These are phyloP conservation scores for Lasioglossum pauxillum DNA, from an alignment of 2,888 invertebrate species.

Conservation along the genomic window DNA sequence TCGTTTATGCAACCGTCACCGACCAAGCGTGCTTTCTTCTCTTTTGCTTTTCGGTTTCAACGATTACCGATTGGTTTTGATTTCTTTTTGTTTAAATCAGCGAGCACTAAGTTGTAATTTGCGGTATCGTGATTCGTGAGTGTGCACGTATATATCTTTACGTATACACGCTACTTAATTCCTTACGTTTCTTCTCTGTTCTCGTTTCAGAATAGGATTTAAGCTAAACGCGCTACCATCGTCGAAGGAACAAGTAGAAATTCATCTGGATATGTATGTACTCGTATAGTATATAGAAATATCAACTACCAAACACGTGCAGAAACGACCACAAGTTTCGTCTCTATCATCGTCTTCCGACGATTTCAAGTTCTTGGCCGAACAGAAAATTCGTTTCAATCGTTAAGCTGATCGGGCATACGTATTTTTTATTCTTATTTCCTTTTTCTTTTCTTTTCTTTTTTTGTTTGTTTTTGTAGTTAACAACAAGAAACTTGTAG, in stretches of 20 bases:
- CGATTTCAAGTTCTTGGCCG: neutral
- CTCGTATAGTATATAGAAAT: neutral
- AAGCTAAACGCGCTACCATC: slow-evolving; percentile 70
- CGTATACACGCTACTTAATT: slow-evolving; percentile 38
- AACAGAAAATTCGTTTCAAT: neutral
- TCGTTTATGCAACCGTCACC: slow-evolving; percentile 16
- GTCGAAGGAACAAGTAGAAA: slow-evolving; percentile 56
- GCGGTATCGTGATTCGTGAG: neutral
- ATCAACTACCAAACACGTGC: slow-evolving; percentile 64
- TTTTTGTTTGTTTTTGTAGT: slow-evolving; percentile 9
- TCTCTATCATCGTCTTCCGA: slow-evolving; percentile 10
- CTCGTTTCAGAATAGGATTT: slow-evolving; percentile 58
- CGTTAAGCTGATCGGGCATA: neutral
- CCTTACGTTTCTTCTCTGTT: slow-evolving; percentile 8
- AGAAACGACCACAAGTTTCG: slow-evolving; percentile 73
- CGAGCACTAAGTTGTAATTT: slow-evolving; percentile 26
- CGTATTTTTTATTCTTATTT: neutral
- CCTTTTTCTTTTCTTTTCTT: neutral
- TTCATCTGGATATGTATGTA: slow-evolving; percentile 24
- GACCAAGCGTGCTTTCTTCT: slow-evolving; percentile 48
- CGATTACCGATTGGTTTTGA: neutral
- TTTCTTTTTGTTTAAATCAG: neutral
- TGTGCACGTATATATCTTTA: slow-evolving; percentile 22
- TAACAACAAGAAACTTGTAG: slow-evolving; percentile 73
- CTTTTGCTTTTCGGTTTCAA: slow-evolving; percentile 14